phyloP scores from a whole-genome alignment of 2,113 vertebrate species.

The Prochilodus magdalenae region DNA sequence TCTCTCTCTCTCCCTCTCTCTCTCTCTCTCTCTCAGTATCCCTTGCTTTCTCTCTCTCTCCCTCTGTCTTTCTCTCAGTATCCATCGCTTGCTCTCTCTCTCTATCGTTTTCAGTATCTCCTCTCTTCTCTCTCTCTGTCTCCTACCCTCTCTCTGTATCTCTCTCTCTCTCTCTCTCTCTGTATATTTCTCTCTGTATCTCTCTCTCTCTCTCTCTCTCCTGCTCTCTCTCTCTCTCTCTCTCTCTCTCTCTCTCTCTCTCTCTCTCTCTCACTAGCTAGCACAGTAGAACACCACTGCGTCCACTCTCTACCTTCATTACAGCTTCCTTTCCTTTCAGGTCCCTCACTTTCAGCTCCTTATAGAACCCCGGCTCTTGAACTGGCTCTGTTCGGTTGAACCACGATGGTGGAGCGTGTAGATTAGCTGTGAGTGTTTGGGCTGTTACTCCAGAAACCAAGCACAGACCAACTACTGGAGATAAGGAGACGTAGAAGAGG shows the following conservation, averaged over 20 bases:
- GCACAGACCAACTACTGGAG: too few relatives aligned
- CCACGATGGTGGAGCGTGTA: too few relatives aligned
- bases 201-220: background rate
- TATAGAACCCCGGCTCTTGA: too few relatives aligned
- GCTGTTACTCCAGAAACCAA: too few relatives aligned
- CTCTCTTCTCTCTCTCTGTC: constrained; percentile 63
- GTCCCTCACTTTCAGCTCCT: too few relatives aligned
- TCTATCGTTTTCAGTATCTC: background rate
- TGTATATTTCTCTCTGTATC: background rate
- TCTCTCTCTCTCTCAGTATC: constrained; percentile 60
- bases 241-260: constrained; percentile 1
- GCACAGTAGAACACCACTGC: too few relatives aligned
- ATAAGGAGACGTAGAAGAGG: too few relatives aligned
- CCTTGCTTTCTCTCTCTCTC: constrained; percentile 18
- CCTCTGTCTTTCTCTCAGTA: constrained; percentile 67
- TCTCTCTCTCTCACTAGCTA: too few relatives aligned
- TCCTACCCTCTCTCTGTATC: constrained; percentile 60
- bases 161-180: background rate
- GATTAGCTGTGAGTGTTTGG: too few relatives aligned
- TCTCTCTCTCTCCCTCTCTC: background rate
- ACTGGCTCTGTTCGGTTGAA: too few relatives aligned
- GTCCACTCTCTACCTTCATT: too few relatives aligned
- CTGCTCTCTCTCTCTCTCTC: background rate
- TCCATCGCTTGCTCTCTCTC: constrained; percentile 68
- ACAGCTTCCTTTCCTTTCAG: too few relatives aligned